These are phyloP conservation scores for Sphinx pinastri DNA, from an alignment of 2,888 invertebrate genomes.

Conservation along the genomic window DNA sequence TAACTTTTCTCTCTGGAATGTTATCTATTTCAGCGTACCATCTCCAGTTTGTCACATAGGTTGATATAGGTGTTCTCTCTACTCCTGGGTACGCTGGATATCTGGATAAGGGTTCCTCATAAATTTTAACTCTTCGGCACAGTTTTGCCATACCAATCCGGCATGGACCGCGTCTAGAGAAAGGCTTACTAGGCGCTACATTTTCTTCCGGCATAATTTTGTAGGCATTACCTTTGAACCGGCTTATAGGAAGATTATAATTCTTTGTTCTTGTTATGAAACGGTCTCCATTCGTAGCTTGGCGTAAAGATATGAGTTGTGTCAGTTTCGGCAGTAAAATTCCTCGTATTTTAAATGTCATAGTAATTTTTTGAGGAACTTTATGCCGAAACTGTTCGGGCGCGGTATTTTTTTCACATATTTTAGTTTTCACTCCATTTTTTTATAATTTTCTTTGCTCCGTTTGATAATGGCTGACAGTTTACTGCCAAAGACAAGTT, in stretches of 20 bases:
- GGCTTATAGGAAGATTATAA: not conserved
- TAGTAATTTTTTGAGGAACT: not conserved
- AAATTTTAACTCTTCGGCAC: constrained; percentile 8
- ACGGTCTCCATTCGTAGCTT: not conserved
- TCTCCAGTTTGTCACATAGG: constrained; percentile 31
- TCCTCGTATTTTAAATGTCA: constrained; percentile 3
- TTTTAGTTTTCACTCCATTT: not conserved
- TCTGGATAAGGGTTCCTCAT: constrained; percentile 6
- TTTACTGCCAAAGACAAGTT: not conserved
- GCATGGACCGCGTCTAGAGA: constrained; percentile 8
- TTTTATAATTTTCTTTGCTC: not conserved
- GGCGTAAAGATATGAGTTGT: not conserved
- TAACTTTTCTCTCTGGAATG: constrained; percentile 21
- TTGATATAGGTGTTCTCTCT: constrained; percentile 3
- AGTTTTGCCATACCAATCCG: constrained; percentile 1
- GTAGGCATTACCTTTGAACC: not conserved
- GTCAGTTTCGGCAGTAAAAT: not conserved
- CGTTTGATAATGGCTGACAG: not conserved
- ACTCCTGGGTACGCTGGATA: constrained; percentile 4
- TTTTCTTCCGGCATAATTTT: not conserved
- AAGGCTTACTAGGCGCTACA: not conserved
- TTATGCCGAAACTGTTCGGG: not conserved
- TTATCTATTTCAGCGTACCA: constrained; percentile 33
- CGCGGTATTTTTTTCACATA: not conserved
- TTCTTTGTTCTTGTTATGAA: not conserved